Evolutionary conservation across 2,888 invertebrate genomes (phyloP).

Genomic region (Heliconius charithonia): DNA sequence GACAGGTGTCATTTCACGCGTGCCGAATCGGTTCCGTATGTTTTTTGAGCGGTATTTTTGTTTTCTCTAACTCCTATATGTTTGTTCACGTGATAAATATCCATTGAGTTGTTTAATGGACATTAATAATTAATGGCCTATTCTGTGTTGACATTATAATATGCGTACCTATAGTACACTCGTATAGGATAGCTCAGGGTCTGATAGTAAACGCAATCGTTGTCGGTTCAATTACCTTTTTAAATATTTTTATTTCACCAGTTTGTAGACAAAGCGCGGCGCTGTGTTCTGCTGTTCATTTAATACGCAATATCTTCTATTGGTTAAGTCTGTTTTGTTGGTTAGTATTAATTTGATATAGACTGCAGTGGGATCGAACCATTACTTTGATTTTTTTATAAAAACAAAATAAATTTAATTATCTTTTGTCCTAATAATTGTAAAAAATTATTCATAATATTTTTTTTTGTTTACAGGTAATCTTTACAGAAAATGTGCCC

Average conservation of each 20-base stretch:
- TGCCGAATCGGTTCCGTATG: constrained; percentile 51
- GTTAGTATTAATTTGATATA: too few species aligned
- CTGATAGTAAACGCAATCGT: neutral
- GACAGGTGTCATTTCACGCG: constrained; percentile 69
- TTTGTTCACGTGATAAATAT: constrained; percentile 25
- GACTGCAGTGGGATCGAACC: too few species aligned
- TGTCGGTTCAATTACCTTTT: neutral
- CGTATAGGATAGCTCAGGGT: neutral
- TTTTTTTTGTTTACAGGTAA: neutral
- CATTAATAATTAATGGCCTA: constrained; percentile 11
- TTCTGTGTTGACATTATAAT: neutral
- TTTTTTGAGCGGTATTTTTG: constrained; percentile 46
- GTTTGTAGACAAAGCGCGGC: too few species aligned
- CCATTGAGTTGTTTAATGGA: constrained; percentile 17
- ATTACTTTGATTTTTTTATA: too few species aligned
- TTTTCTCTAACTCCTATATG: constrained; percentile 36
- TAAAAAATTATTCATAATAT: too few species aligned
- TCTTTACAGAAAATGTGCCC: neutral
- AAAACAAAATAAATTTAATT: too few species aligned
- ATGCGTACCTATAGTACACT: too few species aligned
- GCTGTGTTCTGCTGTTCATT: too few species aligned
- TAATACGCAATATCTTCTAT: too few species aligned
- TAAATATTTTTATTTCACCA: too few species aligned
- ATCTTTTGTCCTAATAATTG: too few species aligned
- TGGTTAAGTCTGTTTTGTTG: too few species aligned